A percentile compares a stretch with the other conserved stretches of the same genome.
phyloP scores from a whole-genome alignment of 2,113 vertebrate species.

The Chionis minor region DNA sequence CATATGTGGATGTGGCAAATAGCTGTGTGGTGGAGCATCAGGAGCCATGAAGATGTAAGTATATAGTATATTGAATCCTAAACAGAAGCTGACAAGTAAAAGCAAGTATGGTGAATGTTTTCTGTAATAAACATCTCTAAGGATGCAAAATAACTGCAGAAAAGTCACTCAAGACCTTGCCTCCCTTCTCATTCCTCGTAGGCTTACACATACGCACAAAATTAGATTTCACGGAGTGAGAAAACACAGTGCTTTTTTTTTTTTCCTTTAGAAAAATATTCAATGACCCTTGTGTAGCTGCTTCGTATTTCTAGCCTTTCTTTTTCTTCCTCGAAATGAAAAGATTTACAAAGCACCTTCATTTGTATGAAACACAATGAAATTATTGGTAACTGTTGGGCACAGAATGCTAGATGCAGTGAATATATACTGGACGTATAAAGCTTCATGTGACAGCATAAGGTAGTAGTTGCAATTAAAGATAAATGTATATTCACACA shows the following conservation, averaged over 20 bases:
- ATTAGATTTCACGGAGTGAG: not conserved
- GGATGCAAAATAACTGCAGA: not conserved
- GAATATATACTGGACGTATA: not conserved
- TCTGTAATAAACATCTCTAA: not conserved
- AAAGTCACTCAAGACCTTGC: not conserved
- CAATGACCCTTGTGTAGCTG: constrained; percentile 1
- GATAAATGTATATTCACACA: not conserved
- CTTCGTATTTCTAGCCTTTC: constrained; percentile 13
- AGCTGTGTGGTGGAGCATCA: not conserved
- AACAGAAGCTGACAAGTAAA: not conserved
- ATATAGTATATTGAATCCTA: not conserved
- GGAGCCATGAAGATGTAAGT: not conserved
- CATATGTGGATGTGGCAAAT: not conserved
- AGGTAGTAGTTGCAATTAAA: not conserved
- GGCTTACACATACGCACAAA: not conserved
- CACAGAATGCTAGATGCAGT: not conserved
- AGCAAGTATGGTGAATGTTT: not conserved
- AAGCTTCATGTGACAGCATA: not conserved
- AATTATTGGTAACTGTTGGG: not conserved
- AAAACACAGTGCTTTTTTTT: not conserved
- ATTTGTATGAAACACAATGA: constrained; percentile 29
- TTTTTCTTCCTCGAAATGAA: constrained; percentile 47
- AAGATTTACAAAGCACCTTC: constrained; percentile 56
- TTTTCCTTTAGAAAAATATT: not conserved
- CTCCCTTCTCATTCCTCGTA: not conserved